Evolutionary conservation across 2,113 vertebrate species (phyloP), one percentile per base, ranked within the genome.

Genomic region (Pithys albifrons): DNA sequence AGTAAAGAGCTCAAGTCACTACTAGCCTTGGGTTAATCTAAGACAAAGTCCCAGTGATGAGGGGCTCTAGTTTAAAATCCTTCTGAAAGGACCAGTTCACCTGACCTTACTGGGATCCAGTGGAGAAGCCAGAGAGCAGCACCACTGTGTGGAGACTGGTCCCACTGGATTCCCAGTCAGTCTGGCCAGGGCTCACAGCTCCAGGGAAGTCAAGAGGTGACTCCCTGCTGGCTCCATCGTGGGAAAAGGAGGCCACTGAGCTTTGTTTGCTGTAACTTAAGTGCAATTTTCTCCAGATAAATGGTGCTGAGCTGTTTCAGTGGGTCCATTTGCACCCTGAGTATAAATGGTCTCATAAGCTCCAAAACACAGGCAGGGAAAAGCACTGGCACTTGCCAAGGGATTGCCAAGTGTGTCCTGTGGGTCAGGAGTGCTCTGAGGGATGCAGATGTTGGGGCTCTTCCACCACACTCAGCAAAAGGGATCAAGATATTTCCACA

Each of bases 101-200:
- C n/a, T 43, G 66, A 57, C 48, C 10, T 3, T 12, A 29, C 73
- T 14, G 5, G 70, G 70, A 54, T 19, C 12, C 31, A 29, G 29
- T 1, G 55, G 77, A 70, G 19, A 18, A 48, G 29, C 10, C 35
- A 29, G 64, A 48, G n/a, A 65, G 37, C 77, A 71, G 10, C 57
- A 39, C 10, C n/a, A 20, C 10, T 4, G 19, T n/a, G 7, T 0
- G 1, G 29, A 13, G 29, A 19, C 10, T 0, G 12, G 25, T 65
- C 55, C 66, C 67, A 65, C 3, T 9, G 72, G 45, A 24, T 57
- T 14, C 71, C 46, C 62, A 45, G 35, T 8, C 2, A 4, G 46
- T 51, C 35, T 35, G 14, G 15, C 64, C 57, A 71, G 73, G 27
- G 55, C 45, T 65, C 5, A 1, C 19, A 55, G 69, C 72, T 75